Conservation (phyloP, 2,113 vertebrate genomes). For the Sterrhoptilus dennistouni region DNA sequence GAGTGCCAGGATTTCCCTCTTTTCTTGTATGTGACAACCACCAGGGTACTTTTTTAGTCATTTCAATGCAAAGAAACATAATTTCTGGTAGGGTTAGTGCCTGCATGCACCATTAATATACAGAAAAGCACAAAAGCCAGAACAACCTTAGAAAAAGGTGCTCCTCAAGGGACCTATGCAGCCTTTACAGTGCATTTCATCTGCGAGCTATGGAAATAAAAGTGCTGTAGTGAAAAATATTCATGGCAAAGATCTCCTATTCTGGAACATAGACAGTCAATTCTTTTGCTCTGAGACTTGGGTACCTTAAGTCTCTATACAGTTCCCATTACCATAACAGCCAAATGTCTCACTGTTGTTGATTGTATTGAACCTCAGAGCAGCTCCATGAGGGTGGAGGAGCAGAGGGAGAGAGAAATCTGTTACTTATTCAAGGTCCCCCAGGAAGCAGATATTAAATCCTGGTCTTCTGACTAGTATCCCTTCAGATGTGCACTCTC, state of each 20-base stretch:
- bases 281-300: background rate
- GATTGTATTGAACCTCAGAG: background rate
- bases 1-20: background rate
- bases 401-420: background rate
- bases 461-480: background rate
- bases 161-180: background rate
- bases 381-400: background rate
- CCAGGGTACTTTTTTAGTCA: background rate
- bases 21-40: background rate
- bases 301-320: background rate
- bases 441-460: background rate
- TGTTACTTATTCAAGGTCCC: background rate
- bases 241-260: background rate
- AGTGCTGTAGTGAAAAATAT: background rate
- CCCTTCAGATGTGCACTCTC: background rate
- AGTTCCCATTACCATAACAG: background rate
- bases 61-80: background rate
- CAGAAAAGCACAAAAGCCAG: background rate
- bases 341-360: background rate
- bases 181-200: background rate
- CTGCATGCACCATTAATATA: background rate
- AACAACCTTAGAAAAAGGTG: background rate
- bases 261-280: background rate
- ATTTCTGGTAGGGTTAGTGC: background rate
- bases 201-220: background rate